Base-by-base conservation (phyloP, 2,113 vertebrate species). In the Proterorhinus semilunaris region DNA sequence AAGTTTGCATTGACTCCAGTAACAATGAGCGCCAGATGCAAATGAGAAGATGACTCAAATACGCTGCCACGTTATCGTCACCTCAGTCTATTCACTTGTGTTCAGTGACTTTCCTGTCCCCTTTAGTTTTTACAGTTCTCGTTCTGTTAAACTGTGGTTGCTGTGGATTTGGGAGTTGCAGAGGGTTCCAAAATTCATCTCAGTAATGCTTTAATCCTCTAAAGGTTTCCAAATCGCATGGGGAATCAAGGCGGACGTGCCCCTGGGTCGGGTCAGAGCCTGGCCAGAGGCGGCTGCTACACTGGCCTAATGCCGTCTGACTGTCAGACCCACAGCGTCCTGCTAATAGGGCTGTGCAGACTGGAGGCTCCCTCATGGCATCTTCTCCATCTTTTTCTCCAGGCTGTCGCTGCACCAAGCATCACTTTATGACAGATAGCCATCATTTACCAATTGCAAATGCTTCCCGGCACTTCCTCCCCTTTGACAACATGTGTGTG, bases 381-480 rank as follows among this genome's bases (percentile, higher is more conserved):
- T 76, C 78, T 64, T 73, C 75, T 75, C 58, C 74, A 74, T 86
- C 74, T 72, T 72, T 27, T 63, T 76, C 78, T 67, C 69, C 71
- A 63, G 83, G 73, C 86, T 78, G 75, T 79, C 68, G 72, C 64
- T 36, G 13, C 64, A 71, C 54, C 68, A n/a, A 76, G 65, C 65
- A 54, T 74, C 72, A 65, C 71, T 62, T 58, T 63, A 64, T 84
- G 79, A 83, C 85, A 88, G 75, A 82, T 65, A 81, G 71, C 73
- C 72, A 79, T 88, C 83, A 86, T 83, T 85, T 75, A 76, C 80
- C 55, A 7, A 64, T 58, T 43, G 61, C 71, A 85, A 83, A 84
- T 83, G 70, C 67, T 81, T 70, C 59, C 53, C 13, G 27, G 65
- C 81, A 77, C 68, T 71, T 54, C 52, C 10, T 69, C 62, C 45